Conservation (phyloP, 2,888 invertebrate species). For the Cerceris rybyensis region DNA sequence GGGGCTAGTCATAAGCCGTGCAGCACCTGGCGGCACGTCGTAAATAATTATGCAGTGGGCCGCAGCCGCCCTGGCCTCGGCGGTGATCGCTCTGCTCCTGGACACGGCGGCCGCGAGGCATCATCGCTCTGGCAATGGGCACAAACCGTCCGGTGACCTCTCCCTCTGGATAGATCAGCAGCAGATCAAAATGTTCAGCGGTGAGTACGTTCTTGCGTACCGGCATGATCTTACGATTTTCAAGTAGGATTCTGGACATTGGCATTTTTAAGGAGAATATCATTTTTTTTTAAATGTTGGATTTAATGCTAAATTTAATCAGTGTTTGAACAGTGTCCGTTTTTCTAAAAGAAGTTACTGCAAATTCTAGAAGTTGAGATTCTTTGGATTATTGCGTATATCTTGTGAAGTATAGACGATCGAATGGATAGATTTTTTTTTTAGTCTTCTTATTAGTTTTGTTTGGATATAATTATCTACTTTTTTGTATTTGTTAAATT, state of each 20-base stretch:
- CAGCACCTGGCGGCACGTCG: constrained; percentile 60
- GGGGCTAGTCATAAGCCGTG: constrained; percentile 51
- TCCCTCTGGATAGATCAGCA: constrained; percentile 95
- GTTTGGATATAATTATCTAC: too few species aligned
- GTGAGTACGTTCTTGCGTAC: constrained; percentile 83
- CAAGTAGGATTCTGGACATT: neutral
- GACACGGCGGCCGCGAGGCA: constrained; percentile 71
- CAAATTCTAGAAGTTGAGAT: too few species aligned
- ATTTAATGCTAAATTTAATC: too few species aligned
- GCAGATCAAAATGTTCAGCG: constrained; percentile 95
- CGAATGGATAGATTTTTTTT: too few species aligned
- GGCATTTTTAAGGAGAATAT: too few species aligned
- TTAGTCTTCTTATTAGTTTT: too few species aligned
- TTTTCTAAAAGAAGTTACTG: neutral
- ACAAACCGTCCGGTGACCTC: constrained; percentile 84
- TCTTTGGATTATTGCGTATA: too few species aligned
- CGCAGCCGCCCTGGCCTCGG: constrained; percentile 74
- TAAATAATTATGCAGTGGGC: constrained; percentile 75
- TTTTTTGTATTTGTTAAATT: too few species aligned
- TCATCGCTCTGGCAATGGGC: constrained; percentile 75
- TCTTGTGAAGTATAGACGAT: too few species aligned
- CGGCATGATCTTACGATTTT: too few species aligned
- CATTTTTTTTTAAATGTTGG: too few species aligned
- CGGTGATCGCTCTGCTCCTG: constrained; percentile 70
- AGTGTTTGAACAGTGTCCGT: too few species aligned